A percentile compares a stretch with the other conserved stretches of the same genome.
Conservation (phyloP, 1,140 invertebrate species). For the Myzus persicae region DNA sequence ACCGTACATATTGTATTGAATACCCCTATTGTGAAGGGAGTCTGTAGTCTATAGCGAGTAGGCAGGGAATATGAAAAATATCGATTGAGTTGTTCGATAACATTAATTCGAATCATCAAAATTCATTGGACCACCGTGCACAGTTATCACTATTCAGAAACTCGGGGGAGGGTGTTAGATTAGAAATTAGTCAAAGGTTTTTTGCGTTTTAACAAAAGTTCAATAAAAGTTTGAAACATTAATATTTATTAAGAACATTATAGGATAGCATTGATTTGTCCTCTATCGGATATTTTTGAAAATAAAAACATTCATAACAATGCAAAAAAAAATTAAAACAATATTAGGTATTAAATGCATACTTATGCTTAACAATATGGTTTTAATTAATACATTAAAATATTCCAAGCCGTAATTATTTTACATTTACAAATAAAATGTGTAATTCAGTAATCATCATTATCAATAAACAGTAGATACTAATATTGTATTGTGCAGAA, state of each 20-base stretch:
- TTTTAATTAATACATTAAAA: background rate
- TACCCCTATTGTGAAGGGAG: background rate
- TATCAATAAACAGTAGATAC: background rate
- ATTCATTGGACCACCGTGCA: background rate
- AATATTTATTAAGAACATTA: background rate
- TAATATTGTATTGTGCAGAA: background rate
- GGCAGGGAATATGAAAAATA: background rate
- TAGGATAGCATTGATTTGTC: background rate
- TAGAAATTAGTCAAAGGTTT: background rate
- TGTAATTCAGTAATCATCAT: background rate
- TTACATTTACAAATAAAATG: background rate
- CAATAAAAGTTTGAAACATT: background rate
- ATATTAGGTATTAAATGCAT: too few relatives aligned
- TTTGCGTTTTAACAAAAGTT: background rate
- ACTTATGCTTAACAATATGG: too few relatives aligned
- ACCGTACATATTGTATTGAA: background rate
- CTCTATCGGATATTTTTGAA: background rate
- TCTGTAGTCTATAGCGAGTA: background rate
- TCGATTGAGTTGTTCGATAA: slow-evolving; percentile 19
- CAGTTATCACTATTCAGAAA: background rate
- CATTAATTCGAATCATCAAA: background rate
- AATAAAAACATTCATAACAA: background rate
- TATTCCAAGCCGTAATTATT: background rate
- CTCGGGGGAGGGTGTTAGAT: background rate
- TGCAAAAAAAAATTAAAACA: background rate